Conservation (phyloP, 2,113 vertebrate species). For the Tor tambroides region DNA sequence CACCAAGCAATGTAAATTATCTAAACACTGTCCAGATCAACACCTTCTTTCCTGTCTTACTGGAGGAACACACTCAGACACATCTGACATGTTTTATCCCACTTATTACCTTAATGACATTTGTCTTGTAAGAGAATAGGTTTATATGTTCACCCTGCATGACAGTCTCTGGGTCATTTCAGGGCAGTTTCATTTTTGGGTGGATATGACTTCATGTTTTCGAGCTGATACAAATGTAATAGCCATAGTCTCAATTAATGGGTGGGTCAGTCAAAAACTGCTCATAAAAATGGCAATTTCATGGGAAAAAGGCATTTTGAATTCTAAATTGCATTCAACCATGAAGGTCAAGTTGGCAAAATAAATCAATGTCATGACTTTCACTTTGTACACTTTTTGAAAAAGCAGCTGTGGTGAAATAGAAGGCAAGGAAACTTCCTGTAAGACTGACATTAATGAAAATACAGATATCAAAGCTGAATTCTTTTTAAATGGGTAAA, state of each 20-base stretch:
- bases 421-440: neutral
- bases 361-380: conserved; percentile 14
- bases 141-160: neutral
- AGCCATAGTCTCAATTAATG: conserved; percentile 51
- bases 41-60: neutral
- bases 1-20: conserved; percentile 8
- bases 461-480: conserved; percentile 6
- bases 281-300: conserved; percentile 47
- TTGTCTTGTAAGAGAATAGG: neutral
- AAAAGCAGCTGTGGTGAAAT: conserved; percentile 8
- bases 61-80: neutral
- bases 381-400: conserved; percentile 18
- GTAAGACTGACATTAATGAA: conserved; percentile 11
- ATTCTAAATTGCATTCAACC: conserved; percentile 16
- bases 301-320: conserved; percentile 28
- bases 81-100: neutral
- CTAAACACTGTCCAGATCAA: neutral
- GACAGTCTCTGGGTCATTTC: conserved; percentile 1
- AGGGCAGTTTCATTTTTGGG: conserved; percentile 10
- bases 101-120: neutral
- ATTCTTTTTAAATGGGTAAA: neutral
- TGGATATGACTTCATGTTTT: conserved; percentile 37
- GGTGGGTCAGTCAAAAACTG: conserved; percentile 35
- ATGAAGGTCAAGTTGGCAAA: conserved; percentile 23
- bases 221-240: conserved; percentile 36